phyloP scores from a whole-genome alignment of 1,140 invertebrate genomes.

The Meloidogyne exigua region DNA sequence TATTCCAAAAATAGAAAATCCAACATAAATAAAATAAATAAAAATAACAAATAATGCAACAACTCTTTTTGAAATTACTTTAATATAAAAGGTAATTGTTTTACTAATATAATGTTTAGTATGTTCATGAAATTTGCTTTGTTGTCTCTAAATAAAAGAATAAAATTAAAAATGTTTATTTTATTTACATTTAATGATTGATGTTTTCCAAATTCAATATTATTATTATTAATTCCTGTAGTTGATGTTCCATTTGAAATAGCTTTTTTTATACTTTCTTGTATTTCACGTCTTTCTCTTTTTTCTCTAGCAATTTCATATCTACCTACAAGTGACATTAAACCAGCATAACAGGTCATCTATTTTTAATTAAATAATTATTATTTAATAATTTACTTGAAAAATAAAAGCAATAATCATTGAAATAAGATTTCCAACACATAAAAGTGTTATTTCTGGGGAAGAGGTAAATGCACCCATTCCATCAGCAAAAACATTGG shows the following conservation, averaged over 20 bases:
- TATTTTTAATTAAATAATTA: constrained; percentile 30
- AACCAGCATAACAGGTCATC: constrained; percentile 62
- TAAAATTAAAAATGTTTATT: not conserved
- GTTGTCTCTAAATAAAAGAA: constrained; percentile 48
- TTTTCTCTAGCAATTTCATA: constrained; percentile 53
- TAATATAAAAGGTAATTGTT: constrained; percentile 55
- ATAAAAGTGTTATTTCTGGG: constrained; percentile 59
- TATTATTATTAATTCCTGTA: not conserved
- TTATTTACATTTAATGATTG: not conserved
- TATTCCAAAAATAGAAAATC: constrained; percentile 57
- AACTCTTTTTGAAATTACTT: constrained; percentile 50
- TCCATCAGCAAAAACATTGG: constrained; percentile 60
- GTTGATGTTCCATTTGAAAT: not conserved
- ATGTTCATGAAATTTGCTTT: constrained; percentile 60
- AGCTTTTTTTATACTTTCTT: constrained; percentile 51
- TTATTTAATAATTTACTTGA: constrained; percentile 38
- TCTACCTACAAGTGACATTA: constrained; percentile 52
- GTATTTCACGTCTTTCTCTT: constrained; percentile 46
- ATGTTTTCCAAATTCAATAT: not conserved
- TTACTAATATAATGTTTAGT: constrained; percentile 56
- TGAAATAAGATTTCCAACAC: constrained; percentile 58
- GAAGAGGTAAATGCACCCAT: constrained; percentile 61
- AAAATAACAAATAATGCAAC: constrained; percentile 54
- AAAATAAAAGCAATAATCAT: constrained; percentile 60
- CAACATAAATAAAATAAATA: constrained; percentile 53